phyloP scores from a whole-genome alignment of 2,888 invertebrate genomes.

The Mechanitis mazaeus region DNA sequence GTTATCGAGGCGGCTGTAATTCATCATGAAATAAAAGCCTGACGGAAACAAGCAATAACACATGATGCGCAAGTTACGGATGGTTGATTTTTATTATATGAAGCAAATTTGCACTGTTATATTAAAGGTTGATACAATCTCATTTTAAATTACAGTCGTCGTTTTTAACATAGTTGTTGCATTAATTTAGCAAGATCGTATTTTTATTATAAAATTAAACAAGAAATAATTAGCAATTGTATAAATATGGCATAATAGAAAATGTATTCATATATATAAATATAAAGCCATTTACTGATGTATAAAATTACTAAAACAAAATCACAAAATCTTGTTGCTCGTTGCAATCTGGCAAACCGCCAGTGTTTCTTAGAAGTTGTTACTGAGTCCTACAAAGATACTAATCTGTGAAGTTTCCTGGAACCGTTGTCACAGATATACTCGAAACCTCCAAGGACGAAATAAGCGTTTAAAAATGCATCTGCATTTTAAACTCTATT shows the following conservation, averaged over 20 bases:
- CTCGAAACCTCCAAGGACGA: background rate
- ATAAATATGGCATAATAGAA: too few species aligned
- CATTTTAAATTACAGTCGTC: slow-evolving; percentile 20
- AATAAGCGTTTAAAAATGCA: background rate
- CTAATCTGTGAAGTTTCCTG: slow-evolving; percentile 23
- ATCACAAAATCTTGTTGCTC: background rate
- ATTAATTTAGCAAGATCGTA: background rate
- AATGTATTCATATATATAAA: too few species aligned
- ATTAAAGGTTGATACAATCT: slow-evolving; percentile 43
- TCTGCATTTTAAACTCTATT: too few species aligned
- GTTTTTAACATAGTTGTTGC: background rate
- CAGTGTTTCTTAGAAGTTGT: slow-evolving; percentile 28
- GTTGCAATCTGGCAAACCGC: slow-evolving; percentile 21
- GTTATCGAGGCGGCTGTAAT: slow-evolving; percentile 13
- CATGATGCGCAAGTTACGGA: slow-evolving; percentile 38
- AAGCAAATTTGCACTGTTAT: slow-evolving; percentile 37
- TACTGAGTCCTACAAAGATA: slow-evolving; percentile 24
- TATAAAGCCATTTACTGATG: background rate
- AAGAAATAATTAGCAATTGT: too few species aligned
- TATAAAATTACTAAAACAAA: background rate
- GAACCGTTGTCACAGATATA: slow-evolving; percentile 18
- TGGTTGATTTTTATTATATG: slow-evolving; percentile 47
- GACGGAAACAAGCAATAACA: slow-evolving; percentile 49
- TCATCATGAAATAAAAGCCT: slow-evolving; percentile 45
- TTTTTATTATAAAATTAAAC: background rate